Evolutionary conservation across 2,113 vertebrate species (phyloP).

Genomic region (Coptodon bakossiorum): DNA sequence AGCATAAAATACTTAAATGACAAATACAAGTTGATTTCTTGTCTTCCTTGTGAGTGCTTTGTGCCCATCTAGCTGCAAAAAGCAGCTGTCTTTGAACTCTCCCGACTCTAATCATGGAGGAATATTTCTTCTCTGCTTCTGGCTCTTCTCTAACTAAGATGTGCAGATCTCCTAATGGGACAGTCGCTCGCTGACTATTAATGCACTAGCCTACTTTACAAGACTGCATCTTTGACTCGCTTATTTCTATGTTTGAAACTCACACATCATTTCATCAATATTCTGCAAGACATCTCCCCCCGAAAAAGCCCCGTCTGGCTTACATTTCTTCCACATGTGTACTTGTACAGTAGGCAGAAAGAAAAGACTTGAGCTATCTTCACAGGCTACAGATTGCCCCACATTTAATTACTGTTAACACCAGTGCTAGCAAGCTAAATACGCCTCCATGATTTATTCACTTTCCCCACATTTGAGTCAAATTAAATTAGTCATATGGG

Average conservation of each 20-base stretch:
- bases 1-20: constrained; percentile 48
- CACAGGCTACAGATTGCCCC: constrained; percentile 41
- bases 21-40: constrained; percentile 50
- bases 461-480: constrained; percentile 47
- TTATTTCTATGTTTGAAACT: constrained; percentile 34
- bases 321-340: constrained; percentile 18
- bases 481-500: constrained; percentile 69
- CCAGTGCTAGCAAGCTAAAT: constrained; percentile 53
- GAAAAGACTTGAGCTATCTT: constrained; percentile 23
- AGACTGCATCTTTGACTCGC: constrained; percentile 24
- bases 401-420: constrained; percentile 65
- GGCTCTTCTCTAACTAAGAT: constrained; percentile 59
- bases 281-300: constrained; percentile 1
- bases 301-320: neutral
- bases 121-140: constrained; percentile 75
- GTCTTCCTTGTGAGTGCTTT: constrained; percentile 61
- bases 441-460: constrained; percentile 59
- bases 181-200: constrained; percentile 73
- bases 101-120: constrained; percentile 74
- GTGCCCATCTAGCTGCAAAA: constrained; percentile 59
- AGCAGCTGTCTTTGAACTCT: constrained; percentile 73
- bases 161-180: constrained; percentile 73
- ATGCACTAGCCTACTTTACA: constrained; percentile 59
- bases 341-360: constrained; percentile 19
- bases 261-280: constrained; percentile 33